Evolutionary conservation across 2,888 invertebrate species (phyloP).

Genomic region (Neoaliturus tenellus): DNA sequence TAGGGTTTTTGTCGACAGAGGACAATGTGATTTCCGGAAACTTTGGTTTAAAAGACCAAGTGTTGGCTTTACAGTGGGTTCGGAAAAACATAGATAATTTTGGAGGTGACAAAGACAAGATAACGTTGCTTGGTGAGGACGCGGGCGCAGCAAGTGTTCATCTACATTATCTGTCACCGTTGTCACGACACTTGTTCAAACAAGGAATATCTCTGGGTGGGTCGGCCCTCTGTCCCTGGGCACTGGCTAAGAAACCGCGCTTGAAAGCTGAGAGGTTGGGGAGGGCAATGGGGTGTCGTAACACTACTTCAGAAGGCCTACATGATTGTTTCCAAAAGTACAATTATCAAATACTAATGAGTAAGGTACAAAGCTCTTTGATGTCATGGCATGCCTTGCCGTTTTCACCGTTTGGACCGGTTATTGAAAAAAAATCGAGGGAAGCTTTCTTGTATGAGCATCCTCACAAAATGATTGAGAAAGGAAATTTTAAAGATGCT

Average conservation of each 20-base stretch:
- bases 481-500: slow-evolving; percentile 77
- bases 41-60: slow-evolving; percentile 70
- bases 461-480: slow-evolving; percentile 78
- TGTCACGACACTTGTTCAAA: slow-evolving; percentile 73
- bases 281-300: slow-evolving; percentile 79
- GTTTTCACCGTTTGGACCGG: slow-evolving; percentile 84
- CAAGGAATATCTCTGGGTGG: slow-evolving; percentile 84
- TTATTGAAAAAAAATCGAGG: slow-evolving; percentile 75
- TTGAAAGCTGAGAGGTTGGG: slow-evolving; percentile 80
- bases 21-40: slow-evolving; percentile 70
- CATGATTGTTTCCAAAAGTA: slow-evolving; percentile 80
- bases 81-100: slow-evolving; percentile 69
- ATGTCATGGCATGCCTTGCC: slow-evolving; percentile 80
- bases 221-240: slow-evolving; percentile 79
- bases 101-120: slow-evolving; percentile 68
- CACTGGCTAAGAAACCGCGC: slow-evolving; percentile 76
- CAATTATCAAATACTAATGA: slow-evolving; percentile 72
- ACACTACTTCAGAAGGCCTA: slow-evolving; percentile 74
- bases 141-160: slow-evolving; percentile 70
- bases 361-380: slow-evolving; percentile 62
- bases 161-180: slow-evolving; percentile 69
- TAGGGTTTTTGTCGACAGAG: slow-evolving; percentile 72
- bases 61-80: slow-evolving; percentile 59
- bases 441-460: slow-evolving; percentile 79
- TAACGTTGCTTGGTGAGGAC: slow-evolving; percentile 70